Base-by-base conservation (phyloP, 2,888 invertebrate genomes). In the Anticlea derivata region DNA sequence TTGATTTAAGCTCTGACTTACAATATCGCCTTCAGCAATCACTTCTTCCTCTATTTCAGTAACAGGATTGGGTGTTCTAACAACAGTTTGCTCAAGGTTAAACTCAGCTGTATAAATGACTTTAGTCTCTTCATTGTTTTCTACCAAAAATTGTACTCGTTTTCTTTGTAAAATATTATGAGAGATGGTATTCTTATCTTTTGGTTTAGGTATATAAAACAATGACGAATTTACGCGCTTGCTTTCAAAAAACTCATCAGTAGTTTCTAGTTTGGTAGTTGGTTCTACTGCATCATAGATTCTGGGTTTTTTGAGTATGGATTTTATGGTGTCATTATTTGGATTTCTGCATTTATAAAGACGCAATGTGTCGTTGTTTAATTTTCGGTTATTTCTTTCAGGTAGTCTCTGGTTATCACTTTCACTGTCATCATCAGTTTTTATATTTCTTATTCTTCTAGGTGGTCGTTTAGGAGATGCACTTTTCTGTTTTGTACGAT, bases 111-210 rank as follows among this genome's bases (percentile, higher is more conserved):
- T 89, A 54, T 83, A 90, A 49, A 90, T 89, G 5, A 87, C 78
- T 67, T 83, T 89, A 17, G 88, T 88, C 72, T 89, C 89, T 66
- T 92, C 93, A 69, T 92, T 56, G 20, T 40, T 94, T 85, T 94
- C 94, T 35, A 94, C 94, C 69, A 94, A 85, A 86, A 95, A 95
- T 76, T 95, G 94, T 55, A 94, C 95, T 70, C 94, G 93, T 90
- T 94, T 95, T 70, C 94, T 92, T 69, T 93, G 90, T 44, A 83
- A 65, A 17, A 82, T 71, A 61, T 78, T 83, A 58, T 83, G 80
- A 7, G 84, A 70, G 39, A 73, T 58, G 24, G 68, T 47, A 33
- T 74, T 69, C 67, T 86, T 88, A 53, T 84, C 87, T 72, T 79
- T 88, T 55, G 86, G 91, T 66, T 92, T 92, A 23, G 93, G 94